These are phyloP conservation scores for Drosophila putrida DNA, from an alignment of 2,888 invertebrate species.

Conservation along the genomic window DNA sequence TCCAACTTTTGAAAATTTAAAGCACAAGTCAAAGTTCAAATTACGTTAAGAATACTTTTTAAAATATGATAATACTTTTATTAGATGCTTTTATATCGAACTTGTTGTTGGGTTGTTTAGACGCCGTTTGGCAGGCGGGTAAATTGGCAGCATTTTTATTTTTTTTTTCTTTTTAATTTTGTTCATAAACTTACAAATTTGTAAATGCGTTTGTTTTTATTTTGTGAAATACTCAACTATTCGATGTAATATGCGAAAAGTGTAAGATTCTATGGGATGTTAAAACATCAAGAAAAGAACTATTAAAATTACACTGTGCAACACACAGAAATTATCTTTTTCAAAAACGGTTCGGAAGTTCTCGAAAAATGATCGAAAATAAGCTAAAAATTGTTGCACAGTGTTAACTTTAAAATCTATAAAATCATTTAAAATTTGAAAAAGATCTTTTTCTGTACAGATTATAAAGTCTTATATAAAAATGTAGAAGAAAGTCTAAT, in stretches of 20 bases:
- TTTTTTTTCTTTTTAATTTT: constrained; percentile 6
- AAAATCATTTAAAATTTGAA: not conserved
- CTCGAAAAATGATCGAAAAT: too few relatives aligned
- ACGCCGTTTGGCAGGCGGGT: constrained; percentile 56
- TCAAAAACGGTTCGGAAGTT: too few relatives aligned
- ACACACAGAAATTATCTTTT: too few relatives aligned
- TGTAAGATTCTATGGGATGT: not conserved
- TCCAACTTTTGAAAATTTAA: not conserved
- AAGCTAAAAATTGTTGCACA: too few relatives aligned
- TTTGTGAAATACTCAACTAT: not conserved
- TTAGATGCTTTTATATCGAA: constrained; percentile 7
- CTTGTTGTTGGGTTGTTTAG: constrained; percentile 47
- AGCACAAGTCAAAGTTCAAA: too few relatives aligned
- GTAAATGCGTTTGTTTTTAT: constrained; percentile 44
- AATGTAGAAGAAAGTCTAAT: not conserved
- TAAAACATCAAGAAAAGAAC: not conserved
- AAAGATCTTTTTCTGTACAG: not conserved
- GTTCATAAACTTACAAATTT: constrained; percentile 13
- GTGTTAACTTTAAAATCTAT: too few relatives aligned
- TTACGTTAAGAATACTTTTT: too few relatives aligned
- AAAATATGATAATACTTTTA: not conserved
- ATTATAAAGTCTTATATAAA: not conserved
- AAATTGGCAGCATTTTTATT: constrained; percentile 48
- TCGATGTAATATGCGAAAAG: not conserved
- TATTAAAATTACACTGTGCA: too few relatives aligned